These are phyloP conservation scores for Oreochromis tanganicae DNA, from an alignment of 2,113 vertebrate species.

Conservation along the genomic window DNA sequence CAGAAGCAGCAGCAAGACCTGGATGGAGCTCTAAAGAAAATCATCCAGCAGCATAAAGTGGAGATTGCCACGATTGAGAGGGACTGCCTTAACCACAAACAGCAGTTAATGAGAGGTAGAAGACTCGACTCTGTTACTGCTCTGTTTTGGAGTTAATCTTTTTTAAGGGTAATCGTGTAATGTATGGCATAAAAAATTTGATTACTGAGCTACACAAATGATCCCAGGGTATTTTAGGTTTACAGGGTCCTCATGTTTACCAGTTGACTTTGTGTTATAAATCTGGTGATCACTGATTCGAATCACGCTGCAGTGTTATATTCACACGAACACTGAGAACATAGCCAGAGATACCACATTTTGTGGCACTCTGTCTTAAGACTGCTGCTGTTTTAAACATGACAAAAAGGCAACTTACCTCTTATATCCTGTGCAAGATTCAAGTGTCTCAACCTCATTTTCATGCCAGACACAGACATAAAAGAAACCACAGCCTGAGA, in stretches of 20 bases:
- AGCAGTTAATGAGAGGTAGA: slow-evolving; percentile 95
- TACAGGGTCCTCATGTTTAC: not conserved
- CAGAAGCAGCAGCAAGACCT: slow-evolving; percentile 98
- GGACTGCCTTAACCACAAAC: slow-evolving; percentile 95
- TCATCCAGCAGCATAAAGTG: slow-evolving; percentile 96
- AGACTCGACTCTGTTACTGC: not conserved
- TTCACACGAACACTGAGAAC: not conserved
- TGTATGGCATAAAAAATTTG: not conserved
- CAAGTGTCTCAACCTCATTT: not conserved
- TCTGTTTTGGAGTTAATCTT: not conserved
- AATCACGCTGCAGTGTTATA: not conserved
- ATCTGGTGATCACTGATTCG: not conserved
- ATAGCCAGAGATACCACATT: not conserved
- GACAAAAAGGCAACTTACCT: not conserved
- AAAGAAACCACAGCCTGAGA: not conserved
- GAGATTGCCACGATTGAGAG: slow-evolving; percentile 93
- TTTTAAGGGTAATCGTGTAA: not conserved
- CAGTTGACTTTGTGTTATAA: not conserved
- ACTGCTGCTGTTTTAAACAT: not conserved
- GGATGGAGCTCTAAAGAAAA: slow-evolving; percentile 93
- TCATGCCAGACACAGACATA: not conserved
- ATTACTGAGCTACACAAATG: not conserved
- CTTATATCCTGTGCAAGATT: not conserved
- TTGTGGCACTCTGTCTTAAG: not conserved
- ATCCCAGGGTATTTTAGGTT: not conserved